Evolutionary conservation across 2,797 vertebrate genomes (phyloP).

Genomic region (Hippocampus kuda): DNA sequence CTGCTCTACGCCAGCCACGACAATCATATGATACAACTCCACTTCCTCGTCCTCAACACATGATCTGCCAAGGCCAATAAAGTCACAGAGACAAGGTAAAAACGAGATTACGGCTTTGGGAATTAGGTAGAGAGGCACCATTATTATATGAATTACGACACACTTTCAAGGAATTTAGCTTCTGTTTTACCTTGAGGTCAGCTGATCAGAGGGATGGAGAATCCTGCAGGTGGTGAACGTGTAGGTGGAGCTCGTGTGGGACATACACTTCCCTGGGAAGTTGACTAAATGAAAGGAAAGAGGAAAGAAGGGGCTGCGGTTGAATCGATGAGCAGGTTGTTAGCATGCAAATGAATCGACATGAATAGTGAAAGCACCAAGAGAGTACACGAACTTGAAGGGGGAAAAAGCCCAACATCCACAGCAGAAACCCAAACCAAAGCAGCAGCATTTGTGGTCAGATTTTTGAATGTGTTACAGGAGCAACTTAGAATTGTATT

Average conservation of each 20-base stretch:
- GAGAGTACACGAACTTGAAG: not conserved
- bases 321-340: constrained; percentile 17
- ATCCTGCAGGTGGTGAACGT: constrained; percentile 99
- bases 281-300: constrained; percentile 68
- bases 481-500: not conserved
- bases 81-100: constrained; percentile 32
- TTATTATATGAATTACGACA: not conserved
- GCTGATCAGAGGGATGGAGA: constrained; percentile 91
- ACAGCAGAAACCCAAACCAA: constrained; percentile 24
- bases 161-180: not conserved
- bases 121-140: not conserved
- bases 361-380: constrained; percentile 1
- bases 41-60: constrained; percentile 80
- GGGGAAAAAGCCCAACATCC: constrained; percentile 5
- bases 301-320: constrained; percentile 17
- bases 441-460: not conserved
- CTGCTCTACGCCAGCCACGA: constrained; percentile 83
- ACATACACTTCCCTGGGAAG: constrained; percentile 97
- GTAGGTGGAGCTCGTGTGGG: constrained; percentile 94
- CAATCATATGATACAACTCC: constrained; percentile 75
- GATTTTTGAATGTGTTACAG: not conserved
- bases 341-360: constrained; percentile 8
- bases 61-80: constrained; percentile 81
- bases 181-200: constrained; percentile 81
- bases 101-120: not conserved